These are phyloP conservation scores for Geophilus truncorum DNA, from an alignment of 2,888 invertebrate genomes.

Conservation along the genomic window DNA sequence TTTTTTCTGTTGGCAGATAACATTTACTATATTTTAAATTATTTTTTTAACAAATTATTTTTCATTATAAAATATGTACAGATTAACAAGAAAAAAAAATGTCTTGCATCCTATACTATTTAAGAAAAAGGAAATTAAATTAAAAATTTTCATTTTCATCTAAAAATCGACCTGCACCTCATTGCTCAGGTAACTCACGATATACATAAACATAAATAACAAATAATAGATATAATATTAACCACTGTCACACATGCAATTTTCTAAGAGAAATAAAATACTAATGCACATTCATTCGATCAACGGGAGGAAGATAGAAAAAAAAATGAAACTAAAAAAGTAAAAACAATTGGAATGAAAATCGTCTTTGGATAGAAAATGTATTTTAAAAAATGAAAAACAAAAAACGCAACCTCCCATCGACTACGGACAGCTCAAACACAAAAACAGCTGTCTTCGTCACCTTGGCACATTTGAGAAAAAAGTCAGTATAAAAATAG, in stretches of 20 bases:
- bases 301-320: neutral
- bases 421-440: neutral
- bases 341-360: neutral
- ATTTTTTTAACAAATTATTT: neutral
- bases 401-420: neutral
- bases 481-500: neutral
- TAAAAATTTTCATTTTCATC: neutral
- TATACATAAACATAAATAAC: neutral
- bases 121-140: too few species aligned
- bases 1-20: neutral
- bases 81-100: neutral
- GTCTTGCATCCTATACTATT: too few species aligned
- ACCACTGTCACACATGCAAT: neutral
- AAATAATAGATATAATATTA: neutral
- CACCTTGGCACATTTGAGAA: conserved; percentile 21
- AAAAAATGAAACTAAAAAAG: neutral
- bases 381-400: neutral
- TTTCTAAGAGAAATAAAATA: neutral
- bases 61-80: conserved; percentile 4
- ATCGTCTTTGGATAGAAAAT: neutral
- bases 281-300: neutral
- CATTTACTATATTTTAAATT: neutral
- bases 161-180: neutral
- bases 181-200: neutral
- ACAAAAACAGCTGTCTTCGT: too few species aligned